These are phyloP conservation scores for Manis crassicaudata DNA, from an alignment of 2,797 vertebrate genomes.

Conservation along the genomic window DNA sequence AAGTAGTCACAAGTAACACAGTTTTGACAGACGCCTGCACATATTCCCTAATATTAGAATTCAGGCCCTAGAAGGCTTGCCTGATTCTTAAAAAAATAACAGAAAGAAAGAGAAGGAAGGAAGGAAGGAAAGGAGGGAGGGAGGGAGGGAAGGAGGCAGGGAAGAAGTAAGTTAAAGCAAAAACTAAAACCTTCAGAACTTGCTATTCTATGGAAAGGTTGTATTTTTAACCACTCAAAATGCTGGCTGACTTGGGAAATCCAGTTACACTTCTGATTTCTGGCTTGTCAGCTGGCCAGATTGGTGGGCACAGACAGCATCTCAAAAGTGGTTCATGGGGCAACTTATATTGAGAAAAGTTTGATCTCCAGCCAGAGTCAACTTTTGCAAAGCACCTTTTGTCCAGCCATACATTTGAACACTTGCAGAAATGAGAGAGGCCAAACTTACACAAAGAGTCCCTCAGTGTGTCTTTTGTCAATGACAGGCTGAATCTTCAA, in stretches of 20 bases:
- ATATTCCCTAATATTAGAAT: not conserved
- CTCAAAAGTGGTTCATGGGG: not conserved
- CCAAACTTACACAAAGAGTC: not conserved
- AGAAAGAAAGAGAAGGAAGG: too few species aligned
- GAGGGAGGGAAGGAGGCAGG: too few species aligned
- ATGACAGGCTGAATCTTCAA: not conserved
- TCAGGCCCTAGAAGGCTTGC: not conserved
- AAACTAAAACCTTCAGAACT: not conserved
- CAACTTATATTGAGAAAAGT: not conserved
- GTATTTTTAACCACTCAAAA: not conserved
- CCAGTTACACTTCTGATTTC: not conserved
- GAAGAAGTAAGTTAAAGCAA: not conserved
- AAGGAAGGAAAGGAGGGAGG: too few species aligned
- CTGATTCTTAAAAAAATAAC: not conserved
- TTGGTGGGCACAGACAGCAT: not conserved
- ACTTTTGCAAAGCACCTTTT: constrained; percentile 3
- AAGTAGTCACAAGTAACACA: not conserved
- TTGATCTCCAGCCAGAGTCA: not conserved
- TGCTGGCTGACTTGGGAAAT: not conserved
- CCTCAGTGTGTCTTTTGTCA: not conserved
- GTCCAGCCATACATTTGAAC: constrained; percentile 39
- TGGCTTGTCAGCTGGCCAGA: not conserved
- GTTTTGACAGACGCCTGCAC: not conserved
- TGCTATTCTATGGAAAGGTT: not conserved
- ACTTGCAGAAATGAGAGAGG: not conserved